A percentile compares a stretch with the other conserved stretches of the same genome.
These are phyloP conservation scores for Macrochelys suwanniensis DNA, from an alignment of 2,797 vertebrate species.

Conservation along the genomic window DNA sequence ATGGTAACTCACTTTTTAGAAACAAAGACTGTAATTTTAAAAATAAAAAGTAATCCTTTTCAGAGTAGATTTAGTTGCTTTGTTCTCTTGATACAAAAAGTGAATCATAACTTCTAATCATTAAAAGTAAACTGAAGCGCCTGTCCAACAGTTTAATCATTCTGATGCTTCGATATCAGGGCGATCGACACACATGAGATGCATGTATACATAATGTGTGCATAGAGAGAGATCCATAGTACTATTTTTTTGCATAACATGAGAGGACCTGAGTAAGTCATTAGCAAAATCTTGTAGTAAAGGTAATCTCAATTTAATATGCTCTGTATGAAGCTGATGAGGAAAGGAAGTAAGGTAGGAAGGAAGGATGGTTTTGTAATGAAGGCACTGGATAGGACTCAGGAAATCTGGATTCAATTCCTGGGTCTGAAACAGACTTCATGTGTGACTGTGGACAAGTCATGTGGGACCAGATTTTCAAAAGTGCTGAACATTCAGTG, in stretches of 20 bases:
- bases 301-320: not conserved
- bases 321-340: not conserved
- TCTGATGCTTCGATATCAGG: not conserved
- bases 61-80: not conserved
- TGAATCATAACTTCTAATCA: not conserved
- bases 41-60: not conserved
- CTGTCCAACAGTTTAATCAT: not conserved
- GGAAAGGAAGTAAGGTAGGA: not conserved
- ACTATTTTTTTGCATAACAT: not conserved
- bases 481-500: not conserved
- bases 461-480: not conserved
- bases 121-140: not conserved
- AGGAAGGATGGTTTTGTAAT: not conserved
- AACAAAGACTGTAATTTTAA: not conserved
- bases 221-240: not conserved
- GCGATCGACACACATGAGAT: accelerated
- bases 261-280: not conserved
- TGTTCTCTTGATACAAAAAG: not conserved
- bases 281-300: not conserved
- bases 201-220: not conserved
- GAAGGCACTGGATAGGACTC: not conserved
- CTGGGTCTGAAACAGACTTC: not conserved
- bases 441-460: not conserved
- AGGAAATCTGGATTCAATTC: not conserved
- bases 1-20: not conserved